Evolutionary conservation across 1,140 invertebrate genomes (phyloP).

Genomic region (Myzus persicae): DNA sequence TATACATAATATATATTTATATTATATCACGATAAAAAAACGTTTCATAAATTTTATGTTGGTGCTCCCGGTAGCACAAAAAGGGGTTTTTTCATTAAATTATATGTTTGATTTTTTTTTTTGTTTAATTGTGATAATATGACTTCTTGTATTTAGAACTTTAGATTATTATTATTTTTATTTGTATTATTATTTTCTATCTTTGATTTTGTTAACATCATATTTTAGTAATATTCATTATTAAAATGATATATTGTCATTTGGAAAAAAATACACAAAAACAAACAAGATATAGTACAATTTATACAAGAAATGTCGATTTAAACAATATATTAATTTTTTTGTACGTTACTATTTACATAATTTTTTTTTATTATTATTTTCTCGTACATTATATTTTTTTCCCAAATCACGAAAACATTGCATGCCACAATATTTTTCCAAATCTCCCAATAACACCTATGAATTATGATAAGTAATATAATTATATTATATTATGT

Average conservation of each 20-base stretch:
- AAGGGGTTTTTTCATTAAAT: background rate
- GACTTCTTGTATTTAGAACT: background rate
- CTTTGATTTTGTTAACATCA: background rate
- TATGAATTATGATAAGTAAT: too few species aligned
- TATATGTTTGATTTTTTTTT: background rate
- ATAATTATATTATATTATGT: too few species aligned
- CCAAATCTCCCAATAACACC: background rate
- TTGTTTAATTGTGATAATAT: background rate
- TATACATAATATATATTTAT: background rate
- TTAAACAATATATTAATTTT: background rate
- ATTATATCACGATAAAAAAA: background rate
- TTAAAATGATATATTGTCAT: background rate
- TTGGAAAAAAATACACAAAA: background rate
- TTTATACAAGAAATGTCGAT: background rate
- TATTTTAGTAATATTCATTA: slow-evolving; percentile 6
- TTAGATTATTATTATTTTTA: slow-evolving; percentile 13
- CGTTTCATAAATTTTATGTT: background rate
- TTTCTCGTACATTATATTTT: background rate
- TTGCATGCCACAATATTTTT: background rate
- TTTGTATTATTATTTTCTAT: slow-evolving; percentile 18
- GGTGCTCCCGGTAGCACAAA: background rate
- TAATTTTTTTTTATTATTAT: background rate
- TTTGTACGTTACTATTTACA: background rate
- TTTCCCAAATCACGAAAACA: background rate
- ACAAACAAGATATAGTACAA: background rate